A percentile compares a stretch with the other conserved stretches of the same genome.
Conservation (phyloP, 2,888 invertebrate species). For the Notodonta ziczac region DNA sequence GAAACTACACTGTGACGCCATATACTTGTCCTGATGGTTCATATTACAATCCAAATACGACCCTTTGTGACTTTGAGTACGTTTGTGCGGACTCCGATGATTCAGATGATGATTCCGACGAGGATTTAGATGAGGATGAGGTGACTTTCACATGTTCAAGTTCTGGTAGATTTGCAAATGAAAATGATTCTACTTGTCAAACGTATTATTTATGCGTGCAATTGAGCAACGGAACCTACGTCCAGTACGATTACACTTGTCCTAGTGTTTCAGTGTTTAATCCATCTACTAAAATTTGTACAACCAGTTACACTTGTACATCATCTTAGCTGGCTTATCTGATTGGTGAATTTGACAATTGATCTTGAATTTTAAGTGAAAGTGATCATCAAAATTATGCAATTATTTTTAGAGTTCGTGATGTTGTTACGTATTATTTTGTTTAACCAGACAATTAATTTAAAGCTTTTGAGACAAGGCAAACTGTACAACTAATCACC, state of each 20-base stretch:
- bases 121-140: constrained; percentile 2
- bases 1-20: constrained; percentile 10
- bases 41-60: constrained; percentile 24
- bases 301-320: constrained; percentile 39
- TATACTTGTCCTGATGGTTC: constrained; percentile 22
- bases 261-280: constrained; percentile 53
- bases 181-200: constrained; percentile 48
- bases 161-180: constrained; percentile 42
- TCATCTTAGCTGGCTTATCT: not conserved
- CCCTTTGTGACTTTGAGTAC: constrained; percentile 29
- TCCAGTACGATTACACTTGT: constrained; percentile 44
- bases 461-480: not conserved
- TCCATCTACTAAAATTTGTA: constrained; percentile 48
- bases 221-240: constrained; percentile 37
- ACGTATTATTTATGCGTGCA: constrained; percentile 49
- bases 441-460: not conserved
- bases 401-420: too few relatives aligned
- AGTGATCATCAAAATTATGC: too few relatives aligned
- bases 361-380: too few relatives aligned
- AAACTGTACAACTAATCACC: not conserved
- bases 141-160: constrained; percentile 15
- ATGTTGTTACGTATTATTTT: too few relatives aligned
- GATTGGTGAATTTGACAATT: not conserved
- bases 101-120: constrained; percentile 2
- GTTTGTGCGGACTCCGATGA: constrained; percentile 12